Conservation (phyloP, 2,888 invertebrate species). For the Drosophila parthenogenetica region DNA sequence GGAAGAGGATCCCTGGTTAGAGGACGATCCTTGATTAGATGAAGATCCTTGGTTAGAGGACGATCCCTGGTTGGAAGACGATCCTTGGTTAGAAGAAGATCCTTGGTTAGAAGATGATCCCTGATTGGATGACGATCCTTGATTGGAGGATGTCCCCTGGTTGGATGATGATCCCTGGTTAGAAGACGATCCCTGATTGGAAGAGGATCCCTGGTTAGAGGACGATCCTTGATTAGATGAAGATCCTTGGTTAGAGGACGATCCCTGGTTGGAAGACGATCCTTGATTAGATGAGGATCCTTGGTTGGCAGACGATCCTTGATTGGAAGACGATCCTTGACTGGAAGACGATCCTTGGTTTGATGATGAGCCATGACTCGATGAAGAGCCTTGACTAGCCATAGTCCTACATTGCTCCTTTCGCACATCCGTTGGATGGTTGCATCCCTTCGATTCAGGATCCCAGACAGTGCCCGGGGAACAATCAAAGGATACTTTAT, state of each 20-base stretch:
- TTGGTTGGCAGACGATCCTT: constrained; percentile 29
- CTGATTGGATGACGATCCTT: constrained; percentile 26
- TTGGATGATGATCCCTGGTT: constrained; percentile 51
- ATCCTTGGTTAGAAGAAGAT: constrained; percentile 26
- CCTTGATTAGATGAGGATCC: constrained; percentile 39
- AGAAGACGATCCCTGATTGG: constrained; percentile 29
- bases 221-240: constrained; percentile 41
- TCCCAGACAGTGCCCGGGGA: constrained; percentile 89
- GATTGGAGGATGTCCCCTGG: constrained; percentile 19
- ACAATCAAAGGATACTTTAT: constrained; percentile 88
- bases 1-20: constrained; percentile 11
- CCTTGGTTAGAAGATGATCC: constrained; percentile 20
- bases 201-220: constrained; percentile 14
- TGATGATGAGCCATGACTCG: constrained; percentile 8
- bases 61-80: constrained; percentile 19
- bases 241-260: constrained; percentile 40
- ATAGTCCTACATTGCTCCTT: constrained; percentile 79
- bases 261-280: constrained; percentile 15
- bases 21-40: constrained; percentile 23
- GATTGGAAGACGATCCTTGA: constrained; percentile 20
- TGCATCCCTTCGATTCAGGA: constrained; percentile 82
- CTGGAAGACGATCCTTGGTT: constrained; percentile 33
- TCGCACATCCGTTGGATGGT: constrained; percentile 82
- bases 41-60: constrained; percentile 24
- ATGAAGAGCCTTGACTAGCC: constrained; percentile 59